These are phyloP conservation scores for Caenorhabditis auriculariae DNA, from an alignment of 2,888 invertebrate genomes.

Conservation along the genomic window DNA sequence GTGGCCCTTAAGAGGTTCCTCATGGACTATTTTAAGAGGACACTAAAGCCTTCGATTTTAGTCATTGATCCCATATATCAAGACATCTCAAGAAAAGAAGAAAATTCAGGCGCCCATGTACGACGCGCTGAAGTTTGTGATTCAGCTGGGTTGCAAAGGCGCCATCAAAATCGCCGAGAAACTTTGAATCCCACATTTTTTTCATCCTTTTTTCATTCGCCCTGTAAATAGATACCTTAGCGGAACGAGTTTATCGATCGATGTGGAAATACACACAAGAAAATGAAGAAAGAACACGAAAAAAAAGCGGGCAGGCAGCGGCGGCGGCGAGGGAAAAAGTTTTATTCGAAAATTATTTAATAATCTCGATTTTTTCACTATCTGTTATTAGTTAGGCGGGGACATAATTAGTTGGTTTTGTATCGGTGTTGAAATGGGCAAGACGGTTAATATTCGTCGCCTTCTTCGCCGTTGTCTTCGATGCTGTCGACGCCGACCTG, in stretches of 20 bases:
- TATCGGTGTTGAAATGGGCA: background rate
- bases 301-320: too few relatives aligned
- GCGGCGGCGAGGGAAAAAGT: too few relatives aligned
- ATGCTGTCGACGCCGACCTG: conserved; percentile 58
- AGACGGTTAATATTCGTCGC: conserved; percentile 42
- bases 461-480: conserved; percentile 50
- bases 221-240: too few relatives aligned
- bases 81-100: background rate
- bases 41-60: background rate
- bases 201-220: too few relatives aligned
- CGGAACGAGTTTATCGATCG: too few relatives aligned
- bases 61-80: background rate
- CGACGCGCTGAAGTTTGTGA: conserved; percentile 77
- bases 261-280: too few relatives aligned
- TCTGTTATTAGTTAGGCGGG: too few relatives aligned
- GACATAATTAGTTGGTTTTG: too few relatives aligned
- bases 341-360: too few relatives aligned
- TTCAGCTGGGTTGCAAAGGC: conserved; percentile 87
- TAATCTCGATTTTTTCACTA: too few relatives aligned
- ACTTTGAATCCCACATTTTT: too few relatives aligned
- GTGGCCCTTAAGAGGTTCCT: background rate
- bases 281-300: too few relatives aligned
- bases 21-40: background rate
- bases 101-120: conserved; percentile 79
- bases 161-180: conserved; percentile 91